Conservation (phyloP, 2,888 invertebrate genomes). For the Branchellion lobata region DNA sequence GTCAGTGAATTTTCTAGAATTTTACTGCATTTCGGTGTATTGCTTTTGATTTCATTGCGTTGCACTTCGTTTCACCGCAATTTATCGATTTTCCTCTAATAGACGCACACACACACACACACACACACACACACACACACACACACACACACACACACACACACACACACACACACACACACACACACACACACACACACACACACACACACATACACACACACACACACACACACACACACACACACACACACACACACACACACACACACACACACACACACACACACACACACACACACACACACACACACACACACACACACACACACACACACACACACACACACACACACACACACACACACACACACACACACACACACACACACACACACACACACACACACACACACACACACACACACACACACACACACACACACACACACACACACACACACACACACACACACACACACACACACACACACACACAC, state of each 20-base stretch:
- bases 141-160: slow-evolving; percentile 41
- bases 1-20: too few relatives aligned
- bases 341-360: neutral
- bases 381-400: neutral
- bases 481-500: slow-evolving; percentile 1
- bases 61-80: too few relatives aligned
- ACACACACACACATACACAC: slow-evolving; percentile 41
- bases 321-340: slow-evolving; percentile 12
- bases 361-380: neutral
- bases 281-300: slow-evolving; percentile 29
- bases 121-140: slow-evolving; percentile 18
- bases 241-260: slow-evolving; percentile 17
- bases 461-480: slow-evolving; percentile 34
- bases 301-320: slow-evolving; percentile 23
- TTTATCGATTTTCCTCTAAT: too few relatives aligned
- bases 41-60: too few relatives aligned
- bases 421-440: slow-evolving; percentile 43
- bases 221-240: slow-evolving; percentile 21
- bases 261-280: slow-evolving; percentile 20
- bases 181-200: slow-evolving; percentile 45
- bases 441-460: slow-evolving; percentile 44
- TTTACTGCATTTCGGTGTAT: too few relatives aligned
- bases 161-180: slow-evolving; percentile 39
- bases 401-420: slow-evolving; percentile 31
- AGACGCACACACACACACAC: neutral